Conservation (phyloP, 2,797 vertebrate genomes). For the Pangasius larnaudii region DNA sequence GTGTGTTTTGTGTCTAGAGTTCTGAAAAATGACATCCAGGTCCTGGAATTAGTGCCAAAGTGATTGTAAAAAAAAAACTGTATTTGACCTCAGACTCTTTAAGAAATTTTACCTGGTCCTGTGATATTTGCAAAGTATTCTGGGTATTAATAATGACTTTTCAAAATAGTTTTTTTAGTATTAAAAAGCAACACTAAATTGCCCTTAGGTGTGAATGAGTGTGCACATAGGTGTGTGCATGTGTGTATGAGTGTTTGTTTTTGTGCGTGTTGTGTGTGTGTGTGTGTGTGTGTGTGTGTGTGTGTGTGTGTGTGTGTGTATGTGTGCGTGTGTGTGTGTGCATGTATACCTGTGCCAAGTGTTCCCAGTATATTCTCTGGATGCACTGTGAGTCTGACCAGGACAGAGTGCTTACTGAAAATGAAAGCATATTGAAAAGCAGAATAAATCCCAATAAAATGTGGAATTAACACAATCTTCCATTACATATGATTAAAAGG, state of each 20-base stretch:
- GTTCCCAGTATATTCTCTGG: background rate
- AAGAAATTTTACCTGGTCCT: background rate
- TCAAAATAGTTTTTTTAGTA: background rate
- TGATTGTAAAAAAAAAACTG: no score
- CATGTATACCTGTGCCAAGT: background rate
- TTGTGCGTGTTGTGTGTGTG: background rate
- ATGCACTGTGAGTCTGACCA: background rate
- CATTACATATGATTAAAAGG: background rate
- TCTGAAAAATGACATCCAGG: no score
- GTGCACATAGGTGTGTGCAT: background rate
- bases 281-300: background rate
- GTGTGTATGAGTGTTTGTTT: background rate
- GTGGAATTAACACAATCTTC: background rate
- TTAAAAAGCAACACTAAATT: no score
- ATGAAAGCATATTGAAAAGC: background rate
- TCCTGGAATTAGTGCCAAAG: no score
- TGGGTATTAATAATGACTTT: background rate
- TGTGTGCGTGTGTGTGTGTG: background rate
- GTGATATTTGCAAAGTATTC: background rate
- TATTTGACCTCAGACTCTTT: background rate
- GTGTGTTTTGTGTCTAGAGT: no score
- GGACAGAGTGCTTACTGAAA: background rate
- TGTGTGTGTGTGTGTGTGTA: background rate
- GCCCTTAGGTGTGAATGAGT: background rate
- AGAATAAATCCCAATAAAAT: background rate